Conservation (phyloP, 2,797 vertebrate genomes). For the Huso huso region DNA sequence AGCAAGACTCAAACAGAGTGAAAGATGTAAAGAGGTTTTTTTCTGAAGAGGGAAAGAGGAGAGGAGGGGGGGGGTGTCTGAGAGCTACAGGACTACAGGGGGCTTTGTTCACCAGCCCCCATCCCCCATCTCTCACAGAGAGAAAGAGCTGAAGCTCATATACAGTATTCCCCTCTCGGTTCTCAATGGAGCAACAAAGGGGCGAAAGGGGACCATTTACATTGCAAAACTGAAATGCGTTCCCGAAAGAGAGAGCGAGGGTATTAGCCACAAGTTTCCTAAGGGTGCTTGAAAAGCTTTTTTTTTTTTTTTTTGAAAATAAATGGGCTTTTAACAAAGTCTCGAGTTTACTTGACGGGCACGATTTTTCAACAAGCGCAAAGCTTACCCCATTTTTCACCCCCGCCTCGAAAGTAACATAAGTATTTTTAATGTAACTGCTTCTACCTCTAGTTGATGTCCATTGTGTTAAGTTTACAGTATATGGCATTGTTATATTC, state of each 20-base stretch:
- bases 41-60: background rate
- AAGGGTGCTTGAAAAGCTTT: background rate
- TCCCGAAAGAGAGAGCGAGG: background rate
- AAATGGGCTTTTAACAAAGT: no score
- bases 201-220: slow-evolving; percentile 1
- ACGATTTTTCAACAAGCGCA: no score
- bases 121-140: background rate
- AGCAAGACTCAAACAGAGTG: background rate
- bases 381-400: no score
- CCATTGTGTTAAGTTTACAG: no score
- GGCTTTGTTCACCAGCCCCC: background rate
- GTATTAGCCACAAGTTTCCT: background rate
- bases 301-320: no score
- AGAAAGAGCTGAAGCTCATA: background rate
- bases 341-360: no score
- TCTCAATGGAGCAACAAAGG: background rate
- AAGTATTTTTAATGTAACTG: no score
- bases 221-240: background rate
- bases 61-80: background rate
- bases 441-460: no score
- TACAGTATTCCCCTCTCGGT: background rate
- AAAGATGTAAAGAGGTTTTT: slow-evolving; percentile 1
- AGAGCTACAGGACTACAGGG: background rate
- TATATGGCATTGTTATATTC: no score
- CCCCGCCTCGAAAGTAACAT: no score